phyloP scores from a whole-genome alignment of 2,888 invertebrate species.

The Lepas anatifera region DNA sequence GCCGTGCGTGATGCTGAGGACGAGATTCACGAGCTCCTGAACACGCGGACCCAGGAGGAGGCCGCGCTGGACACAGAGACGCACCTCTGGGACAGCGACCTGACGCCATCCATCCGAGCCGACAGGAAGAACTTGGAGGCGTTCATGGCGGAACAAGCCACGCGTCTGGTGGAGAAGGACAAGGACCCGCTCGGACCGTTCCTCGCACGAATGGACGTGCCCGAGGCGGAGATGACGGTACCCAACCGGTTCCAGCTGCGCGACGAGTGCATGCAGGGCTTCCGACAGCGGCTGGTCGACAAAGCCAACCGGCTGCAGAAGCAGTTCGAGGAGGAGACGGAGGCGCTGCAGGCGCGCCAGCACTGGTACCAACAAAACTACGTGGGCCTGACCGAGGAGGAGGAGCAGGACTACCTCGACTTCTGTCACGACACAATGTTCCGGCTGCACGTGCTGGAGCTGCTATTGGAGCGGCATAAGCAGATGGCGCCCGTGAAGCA shows the following conservation, averaged over 20 bases:
- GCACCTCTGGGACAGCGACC: conserved; percentile 43
- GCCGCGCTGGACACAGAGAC: conserved; percentile 39
- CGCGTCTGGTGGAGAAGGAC: conserved; percentile 48
- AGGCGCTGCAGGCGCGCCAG: conserved; percentile 43
- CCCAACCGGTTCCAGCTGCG: conserved; percentile 27
- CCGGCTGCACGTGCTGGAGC: conserved; percentile 45
- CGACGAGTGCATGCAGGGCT: conserved; percentile 50
- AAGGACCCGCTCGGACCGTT: conserved; percentile 52
- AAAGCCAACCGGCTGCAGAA: conserved; percentile 51
- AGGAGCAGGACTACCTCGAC: conserved; percentile 46
- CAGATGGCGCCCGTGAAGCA: conserved; percentile 39
- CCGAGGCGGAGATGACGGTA: conserved; percentile 31
- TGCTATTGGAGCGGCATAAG: conserved; percentile 46
- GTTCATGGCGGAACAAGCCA: conserved; percentile 40
- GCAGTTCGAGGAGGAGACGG: conserved; percentile 48
- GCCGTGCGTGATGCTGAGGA: conserved; percentile 42
- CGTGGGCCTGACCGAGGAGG: conserved; percentile 45
- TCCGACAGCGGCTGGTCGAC: conserved; percentile 47
- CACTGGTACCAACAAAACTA: conserved; percentile 46
- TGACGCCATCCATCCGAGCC: conserved; percentile 41
- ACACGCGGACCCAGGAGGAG: conserved; percentile 38
- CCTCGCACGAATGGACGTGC: conserved; percentile 37
- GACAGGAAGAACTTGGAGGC: conserved; percentile 42
- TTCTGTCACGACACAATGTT: conserved; percentile 40
- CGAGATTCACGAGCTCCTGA: conserved; percentile 38